Conservation (phyloP, 1,140 invertebrate genomes). For the Chlorops oryzae region DNA sequence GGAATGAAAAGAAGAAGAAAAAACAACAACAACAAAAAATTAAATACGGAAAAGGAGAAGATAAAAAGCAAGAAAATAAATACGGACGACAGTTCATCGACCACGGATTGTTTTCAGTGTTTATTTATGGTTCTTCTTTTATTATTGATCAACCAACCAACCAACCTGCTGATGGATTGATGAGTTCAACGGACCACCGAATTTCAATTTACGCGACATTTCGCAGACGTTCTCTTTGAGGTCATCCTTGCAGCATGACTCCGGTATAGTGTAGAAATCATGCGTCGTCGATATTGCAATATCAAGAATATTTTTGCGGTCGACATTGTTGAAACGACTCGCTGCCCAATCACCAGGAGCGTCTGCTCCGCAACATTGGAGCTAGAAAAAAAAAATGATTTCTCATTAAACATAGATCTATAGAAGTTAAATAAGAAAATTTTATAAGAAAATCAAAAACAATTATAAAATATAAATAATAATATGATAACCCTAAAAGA, state of each 20-base stretch:
- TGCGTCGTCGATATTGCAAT: conserved; percentile 42
- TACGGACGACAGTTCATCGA: too few relatives aligned
- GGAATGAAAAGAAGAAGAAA: too few relatives aligned
- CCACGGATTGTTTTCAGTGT: too few relatives aligned
- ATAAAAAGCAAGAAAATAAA: too few relatives aligned
- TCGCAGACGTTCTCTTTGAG: conserved; percentile 49
- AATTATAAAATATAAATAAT: not conserved
- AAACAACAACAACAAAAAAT: too few relatives aligned
- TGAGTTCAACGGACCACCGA: conserved; percentile 49
- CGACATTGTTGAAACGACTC: conserved; percentile 54
- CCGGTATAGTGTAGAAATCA: conserved; percentile 53
- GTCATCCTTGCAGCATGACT: conserved; percentile 55
- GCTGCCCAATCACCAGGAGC: conserved; percentile 65
- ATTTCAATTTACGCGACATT: conserved; percentile 47
- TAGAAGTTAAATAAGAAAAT: conserved; percentile 12
- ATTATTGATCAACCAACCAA: too few relatives aligned
- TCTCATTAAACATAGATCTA: conserved; percentile 2
- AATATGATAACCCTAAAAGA: too few relatives aligned
- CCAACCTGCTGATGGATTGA: conserved; percentile 55
- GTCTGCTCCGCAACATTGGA: conserved; percentile 67
- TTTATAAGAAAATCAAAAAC: too few relatives aligned
- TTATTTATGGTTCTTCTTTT: too few relatives aligned
- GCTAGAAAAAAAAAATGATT: conserved; percentile 48
- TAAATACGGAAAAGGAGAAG: too few relatives aligned
- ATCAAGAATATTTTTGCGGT: conserved; percentile 40